Base-by-base conservation (phyloP, 92 coral and sea anemone genomes). In the Montipora capitata region DNA sequence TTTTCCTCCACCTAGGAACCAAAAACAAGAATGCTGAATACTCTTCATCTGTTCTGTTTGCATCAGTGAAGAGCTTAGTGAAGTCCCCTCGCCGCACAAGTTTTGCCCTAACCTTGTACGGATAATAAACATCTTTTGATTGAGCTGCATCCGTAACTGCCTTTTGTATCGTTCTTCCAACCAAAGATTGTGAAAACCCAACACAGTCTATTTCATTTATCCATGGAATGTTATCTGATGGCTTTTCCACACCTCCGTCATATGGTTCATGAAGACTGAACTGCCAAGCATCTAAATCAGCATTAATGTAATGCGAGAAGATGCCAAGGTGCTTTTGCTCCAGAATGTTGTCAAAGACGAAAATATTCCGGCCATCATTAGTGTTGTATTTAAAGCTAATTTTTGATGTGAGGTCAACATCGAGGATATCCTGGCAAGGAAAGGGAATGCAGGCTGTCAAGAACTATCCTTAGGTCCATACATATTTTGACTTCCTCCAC, bases 41-140 rank as follows among this genome's bases (percentile, higher is more conserved):
- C 72, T 97, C 98, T 11, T 92, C 94, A 42, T 97, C 99, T 58
- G 93, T 91, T 45, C 67, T 77, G 12, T 59, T 79, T 8, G 98
- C 95, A 76, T 97, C 98, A 52, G 87, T 94, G 61, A 82, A 85
- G 20, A 97, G 82, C 58, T 89, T 92, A 2, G 98, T 93, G 52
- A 76, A 89, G 85, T 98, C 99, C 2, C 99, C 99, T 78, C 98
- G 90, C 6, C 99, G 94, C 52, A 96, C 49, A 58, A 97, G 92
- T 86, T 97, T 96, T 14, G 94, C 98, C 67, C 77, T 77, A 3
- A 93, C 98, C 76, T 92, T 77, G 84, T 91, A 97, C 0, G 97
- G 99, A 69, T 94, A 87, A 87, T 97, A 95, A 51, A 90, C 72
- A 40, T 75, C 91, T 42, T 93, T 78, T 6, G 91, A 84, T 16